Evolutionary conservation across 2,113 vertebrate genomes (phyloP).

Genomic region (Mirza zaza): DNA sequence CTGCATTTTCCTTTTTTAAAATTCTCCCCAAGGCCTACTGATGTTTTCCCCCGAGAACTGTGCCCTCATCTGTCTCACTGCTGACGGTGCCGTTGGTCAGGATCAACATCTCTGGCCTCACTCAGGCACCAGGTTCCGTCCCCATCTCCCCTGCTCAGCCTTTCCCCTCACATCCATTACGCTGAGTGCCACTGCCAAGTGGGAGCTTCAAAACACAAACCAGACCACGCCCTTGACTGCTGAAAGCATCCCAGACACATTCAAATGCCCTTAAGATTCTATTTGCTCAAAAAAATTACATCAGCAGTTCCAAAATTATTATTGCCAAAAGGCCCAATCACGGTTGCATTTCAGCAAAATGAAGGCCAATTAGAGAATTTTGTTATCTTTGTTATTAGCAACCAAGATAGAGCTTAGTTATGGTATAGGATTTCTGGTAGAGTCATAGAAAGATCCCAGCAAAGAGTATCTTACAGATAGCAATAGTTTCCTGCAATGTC

Average conservation of each 20-base stretch:
- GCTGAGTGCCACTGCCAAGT: neutral
- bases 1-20: neutral
- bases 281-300: neutral
- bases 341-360: neutral
- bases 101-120: neutral
- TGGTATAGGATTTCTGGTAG: neutral
- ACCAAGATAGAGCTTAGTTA: neutral
- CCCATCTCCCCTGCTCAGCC: neutral
- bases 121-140: neutral
- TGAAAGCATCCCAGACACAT: too few relatives aligned
- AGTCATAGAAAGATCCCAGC: neutral
- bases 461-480: neutral
- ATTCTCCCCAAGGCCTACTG: neutral
- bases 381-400: neutral
- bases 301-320: neutral
- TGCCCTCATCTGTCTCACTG: neutral
- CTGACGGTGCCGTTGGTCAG: neutral
- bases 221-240: neutral
- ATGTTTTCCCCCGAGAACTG: neutral
- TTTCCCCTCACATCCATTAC: neutral
- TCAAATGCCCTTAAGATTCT: neutral
- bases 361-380: neutral
- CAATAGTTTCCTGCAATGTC: neutral
- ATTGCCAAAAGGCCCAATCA: neutral
- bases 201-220: neutral